Conservation (phyloP, 2,113 vertebrate genomes). For the Callorhinus ursinus region DNA sequence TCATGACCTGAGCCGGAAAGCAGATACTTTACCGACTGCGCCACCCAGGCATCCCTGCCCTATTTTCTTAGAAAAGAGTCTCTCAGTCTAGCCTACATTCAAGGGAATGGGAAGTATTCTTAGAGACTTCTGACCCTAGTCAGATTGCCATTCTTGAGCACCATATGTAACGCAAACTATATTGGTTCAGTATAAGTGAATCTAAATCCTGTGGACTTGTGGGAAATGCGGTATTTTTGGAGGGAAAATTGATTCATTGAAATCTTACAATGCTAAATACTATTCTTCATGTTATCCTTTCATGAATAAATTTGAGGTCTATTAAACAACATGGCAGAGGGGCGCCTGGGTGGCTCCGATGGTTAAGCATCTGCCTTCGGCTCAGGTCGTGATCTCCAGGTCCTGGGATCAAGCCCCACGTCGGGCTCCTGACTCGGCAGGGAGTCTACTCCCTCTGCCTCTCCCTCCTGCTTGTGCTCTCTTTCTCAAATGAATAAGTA, state of each 20-base stretch:
- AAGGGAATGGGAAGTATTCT: neutral
- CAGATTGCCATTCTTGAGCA: neutral
- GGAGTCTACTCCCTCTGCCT: too few species aligned
- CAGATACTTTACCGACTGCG: too few species aligned
- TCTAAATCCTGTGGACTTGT: neutral
- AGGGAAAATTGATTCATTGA: slow-evolving; percentile 8
- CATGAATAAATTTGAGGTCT: neutral
- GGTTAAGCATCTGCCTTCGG: too few species aligned
- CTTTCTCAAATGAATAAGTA: too few species aligned
- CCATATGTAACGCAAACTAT: neutral
- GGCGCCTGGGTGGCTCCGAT: too few species aligned
- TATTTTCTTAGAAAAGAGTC: neutral
- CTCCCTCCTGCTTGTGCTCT: too few species aligned
- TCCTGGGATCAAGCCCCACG: too few species aligned
- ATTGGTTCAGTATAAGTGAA: neutral
- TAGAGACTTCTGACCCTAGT: neutral
- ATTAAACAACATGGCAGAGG: neutral
- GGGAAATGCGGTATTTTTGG: slow-evolving; percentile 32
- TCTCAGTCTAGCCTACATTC: neutral
- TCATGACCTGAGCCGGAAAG: too few species aligned
- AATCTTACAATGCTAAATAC: neutral
- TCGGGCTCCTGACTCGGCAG: too few species aligned
- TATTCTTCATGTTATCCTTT: neutral
- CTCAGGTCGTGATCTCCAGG: too few species aligned
- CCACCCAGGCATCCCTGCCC: neutral